Base-by-base conservation (phyloP, 2,113 vertebrate species). In the Gadus chalcogrammus region DNA sequence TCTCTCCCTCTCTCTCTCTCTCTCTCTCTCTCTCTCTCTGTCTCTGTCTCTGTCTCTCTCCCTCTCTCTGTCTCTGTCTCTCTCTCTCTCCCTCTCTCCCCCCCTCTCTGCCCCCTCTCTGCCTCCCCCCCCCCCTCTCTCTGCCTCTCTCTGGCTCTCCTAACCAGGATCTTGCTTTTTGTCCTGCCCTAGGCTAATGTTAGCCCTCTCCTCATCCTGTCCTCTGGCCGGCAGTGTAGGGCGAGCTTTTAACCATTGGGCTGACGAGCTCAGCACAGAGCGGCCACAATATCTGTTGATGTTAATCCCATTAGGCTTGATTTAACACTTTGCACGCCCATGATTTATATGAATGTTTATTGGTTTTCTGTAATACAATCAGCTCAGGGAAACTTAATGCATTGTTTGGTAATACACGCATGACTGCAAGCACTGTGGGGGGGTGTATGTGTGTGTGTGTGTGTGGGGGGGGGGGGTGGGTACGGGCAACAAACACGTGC, bases 341-440 rank as follows among this genome's bases (percentile, higher is more conserved):
- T 92, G 92, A 93, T 93, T 93, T 93, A 93, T 93, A 92, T 91
- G 91, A 91, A 91, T 91, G 91, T 92, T 93, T 93, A 93, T 93
- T 93, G 90, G 91, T 91, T 93, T 93, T 93, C 90, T 91, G 90
- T 92, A 93, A 93, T 92, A 92, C 89, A 93, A 93, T 93, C 92
- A 93, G 90, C 91, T 89, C 87, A 82, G 85, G 88, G 90, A 91
- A 93, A 92, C 91, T 91, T 93, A 93, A 93, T 93, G 92, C 90
- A 93, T 93, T 93, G 91, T 92, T 92, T 93, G 91, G 90, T 91
- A 93, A 93, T 92, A 91, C 88, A 89, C 83, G 88, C 85, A 80
- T 90, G 90, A 91, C 89, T 91, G 89, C 89, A 92, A 91, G 88
- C 87, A 89, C 13, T 13, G 89, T 61, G 22, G 88, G 86, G 87